Evolutionary conservation across 2,113 vertebrate species (phyloP).

Genomic region (Gracilinanus agilis): DNA sequence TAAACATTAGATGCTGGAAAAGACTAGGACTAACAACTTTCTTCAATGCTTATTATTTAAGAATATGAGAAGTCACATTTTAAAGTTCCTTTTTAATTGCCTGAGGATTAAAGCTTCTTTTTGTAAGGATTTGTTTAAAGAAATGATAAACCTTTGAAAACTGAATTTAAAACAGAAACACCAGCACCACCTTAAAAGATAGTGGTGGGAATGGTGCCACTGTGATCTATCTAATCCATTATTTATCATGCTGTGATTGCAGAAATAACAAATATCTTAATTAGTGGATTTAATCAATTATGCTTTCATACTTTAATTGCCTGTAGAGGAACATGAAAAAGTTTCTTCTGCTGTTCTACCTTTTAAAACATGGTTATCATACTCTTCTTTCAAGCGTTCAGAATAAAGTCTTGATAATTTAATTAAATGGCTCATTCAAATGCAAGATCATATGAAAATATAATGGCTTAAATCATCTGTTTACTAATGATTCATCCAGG

Average conservation of each 20-base stretch:
- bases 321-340: conserved; percentile 65
- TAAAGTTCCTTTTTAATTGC: background rate
- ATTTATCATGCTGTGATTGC: conserved; percentile 73
- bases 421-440: conserved; percentile 81
- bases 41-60: conserved; percentile 2
- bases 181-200: conserved; percentile 60
- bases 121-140: conserved; percentile 26
- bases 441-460: conserved; percentile 76
- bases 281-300: conserved; percentile 78
- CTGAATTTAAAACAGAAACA: conserved; percentile 58
- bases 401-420: conserved; percentile 79
- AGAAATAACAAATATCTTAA: conserved; percentile 81
- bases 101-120: conserved; percentile 15
- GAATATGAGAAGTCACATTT: conserved; percentile 46
- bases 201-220: conserved; percentile 48
- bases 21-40: background rate
- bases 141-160: conserved; percentile 55
- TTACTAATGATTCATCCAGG: conserved; percentile 80
- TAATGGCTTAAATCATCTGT: conserved; percentile 81
- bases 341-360: conserved; percentile 67
- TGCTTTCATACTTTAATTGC: conserved; percentile 73
- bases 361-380: conserved; percentile 78
- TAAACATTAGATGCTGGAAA: background rate
- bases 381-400: conserved; percentile 76
- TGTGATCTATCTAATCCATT: conserved; percentile 63